phyloP scores from a whole-genome alignment of 2,113 vertebrate species.

The Chlorodrepanis virens region DNA sequence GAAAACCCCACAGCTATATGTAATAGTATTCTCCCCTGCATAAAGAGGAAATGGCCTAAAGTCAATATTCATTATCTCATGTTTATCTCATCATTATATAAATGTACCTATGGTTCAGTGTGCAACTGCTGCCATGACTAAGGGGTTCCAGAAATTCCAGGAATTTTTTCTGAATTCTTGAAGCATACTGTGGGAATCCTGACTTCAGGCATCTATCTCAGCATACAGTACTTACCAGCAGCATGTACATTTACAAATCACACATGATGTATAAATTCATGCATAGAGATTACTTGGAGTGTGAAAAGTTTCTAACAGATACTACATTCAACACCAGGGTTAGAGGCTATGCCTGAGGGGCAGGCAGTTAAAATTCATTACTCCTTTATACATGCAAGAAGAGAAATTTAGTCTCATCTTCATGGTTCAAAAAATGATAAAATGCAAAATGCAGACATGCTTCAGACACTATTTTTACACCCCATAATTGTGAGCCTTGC shows the following conservation, averaged over 20 bases:
- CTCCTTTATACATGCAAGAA: not conserved
- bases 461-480: not conserved
- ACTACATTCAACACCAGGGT: not conserved
- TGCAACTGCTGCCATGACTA: not conserved
- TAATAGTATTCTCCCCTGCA: not conserved
- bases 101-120: not conserved
- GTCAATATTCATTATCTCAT: not conserved
- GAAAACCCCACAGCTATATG: not conserved
- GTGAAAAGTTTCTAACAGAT: not conserved
- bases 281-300: not conserved
- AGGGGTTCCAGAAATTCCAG: constrained; percentile 37
- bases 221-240: not conserved
- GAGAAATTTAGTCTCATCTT: not conserved
- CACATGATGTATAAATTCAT: not conserved
- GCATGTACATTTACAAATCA: not conserved
- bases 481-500: not conserved
- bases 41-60: not conserved
- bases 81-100: not conserved
- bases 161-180: not conserved
- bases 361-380: not conserved
- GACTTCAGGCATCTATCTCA: not conserved
- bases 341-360: not conserved
- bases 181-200: not conserved
- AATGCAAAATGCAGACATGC: not conserved
- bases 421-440: not conserved